A percentile compares a stretch with the other conserved stretches of the same genome.
Evolutionary conservation across 2,113 vertebrate genomes (phyloP).

Genomic region (Irena cyanogastra): DNA sequence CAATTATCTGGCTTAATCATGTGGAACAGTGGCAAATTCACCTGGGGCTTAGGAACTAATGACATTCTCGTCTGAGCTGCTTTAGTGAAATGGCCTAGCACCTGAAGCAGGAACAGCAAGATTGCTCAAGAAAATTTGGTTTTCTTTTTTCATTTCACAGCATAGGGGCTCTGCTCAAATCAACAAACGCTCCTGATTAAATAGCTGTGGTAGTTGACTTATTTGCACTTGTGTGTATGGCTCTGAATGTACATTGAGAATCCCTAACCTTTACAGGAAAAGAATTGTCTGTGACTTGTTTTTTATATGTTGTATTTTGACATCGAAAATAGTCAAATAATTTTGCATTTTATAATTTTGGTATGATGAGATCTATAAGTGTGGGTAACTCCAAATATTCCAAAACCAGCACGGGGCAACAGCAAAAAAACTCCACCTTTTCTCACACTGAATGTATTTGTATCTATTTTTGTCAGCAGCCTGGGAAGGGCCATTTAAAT

Average conservation of each 20-base stretch:
- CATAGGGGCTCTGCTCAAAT: constrained; percentile 84
- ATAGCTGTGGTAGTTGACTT: constrained; percentile 79
- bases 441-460: not conserved
- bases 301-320: constrained; percentile 48
- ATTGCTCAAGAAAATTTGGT: constrained; percentile 99
- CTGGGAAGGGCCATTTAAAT: constrained; percentile 59
- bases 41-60: constrained; percentile 99
- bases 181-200: constrained; percentile 86
- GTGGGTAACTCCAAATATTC: not conserved
- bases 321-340: constrained; percentile 66
- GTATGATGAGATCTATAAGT: constrained; percentile 52
- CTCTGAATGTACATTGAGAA: constrained; percentile 74
- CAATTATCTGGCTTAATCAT: constrained; percentile 99
- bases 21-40: constrained; percentile 99
- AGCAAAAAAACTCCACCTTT: not conserved
- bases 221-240: constrained; percentile 73
- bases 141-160: constrained; percentile 92
- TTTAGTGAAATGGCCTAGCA: constrained; percentile 99
- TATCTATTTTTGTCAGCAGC: constrained; percentile 54
- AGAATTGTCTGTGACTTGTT: constrained; percentile 65
- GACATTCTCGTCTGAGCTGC: constrained; percentile 99
- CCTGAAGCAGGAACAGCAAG: constrained; percentile 98
- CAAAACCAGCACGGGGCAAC: not conserved
- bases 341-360: constrained; percentile 73
- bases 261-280: constrained; percentile 66